phyloP scores from a whole-genome alignment of 2,888 invertebrate species.

The Drosophila cognata region DNA sequence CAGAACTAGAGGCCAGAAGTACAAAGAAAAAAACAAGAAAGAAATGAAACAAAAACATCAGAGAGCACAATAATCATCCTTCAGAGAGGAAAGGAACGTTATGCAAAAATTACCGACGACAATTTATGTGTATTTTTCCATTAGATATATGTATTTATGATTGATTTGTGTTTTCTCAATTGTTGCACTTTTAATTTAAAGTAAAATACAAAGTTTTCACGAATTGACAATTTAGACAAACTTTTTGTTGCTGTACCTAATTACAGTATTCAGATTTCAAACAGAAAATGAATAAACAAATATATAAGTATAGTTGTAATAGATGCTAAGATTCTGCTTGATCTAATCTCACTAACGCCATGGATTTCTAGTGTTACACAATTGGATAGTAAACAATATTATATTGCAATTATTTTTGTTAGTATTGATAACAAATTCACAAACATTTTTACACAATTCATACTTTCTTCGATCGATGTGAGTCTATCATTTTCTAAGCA shows the following conservation, averaged over 20 bases:
- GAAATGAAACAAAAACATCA: not conserved
- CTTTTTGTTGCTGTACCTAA: conserved; percentile 4
- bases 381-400: conserved; percentile 46
- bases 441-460: conserved; percentile 26
- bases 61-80: not conserved
- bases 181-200: not conserved
- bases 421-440: conserved; percentile 49
- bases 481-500: conserved; percentile 1
- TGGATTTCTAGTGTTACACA: conserved; percentile 23
- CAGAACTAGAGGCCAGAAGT: not conserved
- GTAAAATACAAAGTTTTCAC: conserved; percentile 6
- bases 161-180: not conserved
- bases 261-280: conserved; percentile 15
- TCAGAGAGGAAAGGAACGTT: not conserved
- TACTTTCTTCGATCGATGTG: not conserved
- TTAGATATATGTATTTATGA: not conserved
- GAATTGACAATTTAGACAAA: conserved; percentile 20
- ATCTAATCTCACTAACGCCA: conserved; percentile 1
- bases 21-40: not conserved
- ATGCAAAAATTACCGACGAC: not conserved
- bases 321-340: not conserved
- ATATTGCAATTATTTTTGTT: conserved; percentile 19
- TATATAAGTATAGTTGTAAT: not conserved
- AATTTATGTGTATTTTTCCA: not conserved
- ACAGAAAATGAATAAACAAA: not conserved